Percentiles rank a stretch among this genome's conserved stretches.
phyloP scores from a whole-genome alignment of 2,797 vertebrate species.

The Sebastes umbrosus region DNA sequence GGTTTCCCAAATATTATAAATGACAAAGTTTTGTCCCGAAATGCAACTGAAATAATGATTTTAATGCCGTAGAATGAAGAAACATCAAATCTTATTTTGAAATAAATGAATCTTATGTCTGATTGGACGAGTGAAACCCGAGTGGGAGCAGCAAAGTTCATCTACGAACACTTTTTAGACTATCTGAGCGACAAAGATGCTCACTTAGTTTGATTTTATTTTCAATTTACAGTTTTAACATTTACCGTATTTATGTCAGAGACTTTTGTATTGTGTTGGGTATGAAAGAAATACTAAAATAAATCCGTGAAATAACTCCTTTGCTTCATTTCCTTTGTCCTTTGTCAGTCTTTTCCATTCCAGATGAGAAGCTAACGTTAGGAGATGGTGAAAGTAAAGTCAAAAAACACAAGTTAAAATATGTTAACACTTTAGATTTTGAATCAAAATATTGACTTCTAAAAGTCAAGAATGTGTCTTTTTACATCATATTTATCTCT shows the following conservation, averaged over 20 bases:
- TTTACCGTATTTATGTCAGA: not conserved
- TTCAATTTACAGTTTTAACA: not conserved
- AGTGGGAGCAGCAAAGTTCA: conserved; percentile 3
- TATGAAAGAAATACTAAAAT: not conserved
- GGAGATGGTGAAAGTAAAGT: no score
- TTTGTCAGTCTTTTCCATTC: no score
- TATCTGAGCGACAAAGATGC: not conserved
- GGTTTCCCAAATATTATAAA: not conserved
- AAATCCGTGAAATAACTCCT: not conserved
- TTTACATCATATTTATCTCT: not conserved
- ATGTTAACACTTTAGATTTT: no score
- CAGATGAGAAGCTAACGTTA: no score
- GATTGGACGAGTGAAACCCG: not conserved
- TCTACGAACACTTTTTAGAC: not conserved
- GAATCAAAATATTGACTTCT: no score
- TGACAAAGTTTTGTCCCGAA: not conserved
- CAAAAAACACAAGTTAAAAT: no score
- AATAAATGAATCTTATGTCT: not conserved
- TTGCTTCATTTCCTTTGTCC: no score
- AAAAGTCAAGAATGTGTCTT: no score
- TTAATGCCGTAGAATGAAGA: not conserved
- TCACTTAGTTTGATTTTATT: not conserved
- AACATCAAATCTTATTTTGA: not conserved
- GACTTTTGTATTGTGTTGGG: not conserved
- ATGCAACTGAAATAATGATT: not conserved